phyloP scores from a whole-genome alignment of 1,140 invertebrate species.

The Neodiprion virginianus region DNA sequence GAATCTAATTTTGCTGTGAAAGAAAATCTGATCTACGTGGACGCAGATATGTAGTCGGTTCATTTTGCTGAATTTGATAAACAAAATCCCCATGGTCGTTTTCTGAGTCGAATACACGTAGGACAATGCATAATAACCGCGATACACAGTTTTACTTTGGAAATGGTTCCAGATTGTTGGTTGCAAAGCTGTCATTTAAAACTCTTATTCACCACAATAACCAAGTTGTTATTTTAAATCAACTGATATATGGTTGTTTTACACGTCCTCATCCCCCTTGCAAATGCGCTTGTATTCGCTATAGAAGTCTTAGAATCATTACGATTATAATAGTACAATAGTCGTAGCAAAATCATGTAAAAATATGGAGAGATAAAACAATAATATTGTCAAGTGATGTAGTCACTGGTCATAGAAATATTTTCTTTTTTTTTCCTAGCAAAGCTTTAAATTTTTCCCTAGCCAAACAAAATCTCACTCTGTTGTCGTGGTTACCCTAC shows the following conservation, averaged over 20 bases:
- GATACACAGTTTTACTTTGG: background rate
- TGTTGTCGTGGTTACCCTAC: no score
- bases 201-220: constrained; percentile 19
- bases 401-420: no score
- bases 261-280: constrained; percentile 6
- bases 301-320: background rate
- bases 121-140: background rate
- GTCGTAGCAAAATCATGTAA: background rate
- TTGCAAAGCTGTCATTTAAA: constrained; percentile 9
- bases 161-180: background rate
- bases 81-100: background rate
- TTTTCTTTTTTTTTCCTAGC: no score
- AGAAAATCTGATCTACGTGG: background rate
- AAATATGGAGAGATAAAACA: no score
- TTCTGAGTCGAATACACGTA: background rate
- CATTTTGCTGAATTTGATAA: background rate
- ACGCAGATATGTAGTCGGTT: background rate
- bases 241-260: background rate
- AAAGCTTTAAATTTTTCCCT: no score
- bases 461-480: no score
- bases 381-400: no score
- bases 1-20: background rate
- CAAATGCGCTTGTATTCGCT: background rate
- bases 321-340: background rate
- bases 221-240: constrained; percentile 24